Conservation (phyloP, 2,888 invertebrate genomes). For the Oscheius onirici region DNA sequence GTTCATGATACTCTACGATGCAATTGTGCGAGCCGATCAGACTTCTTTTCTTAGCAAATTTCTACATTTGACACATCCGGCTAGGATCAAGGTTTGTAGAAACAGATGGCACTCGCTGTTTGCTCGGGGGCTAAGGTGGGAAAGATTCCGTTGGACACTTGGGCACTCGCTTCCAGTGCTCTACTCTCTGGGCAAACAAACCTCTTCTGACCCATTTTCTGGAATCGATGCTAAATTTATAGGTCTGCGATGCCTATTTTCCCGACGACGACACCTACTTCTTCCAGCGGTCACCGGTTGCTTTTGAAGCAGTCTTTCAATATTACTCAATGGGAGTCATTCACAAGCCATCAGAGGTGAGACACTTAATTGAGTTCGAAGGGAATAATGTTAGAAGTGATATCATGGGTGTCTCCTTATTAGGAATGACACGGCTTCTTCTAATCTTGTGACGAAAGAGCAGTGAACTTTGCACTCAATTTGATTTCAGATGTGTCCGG, state of each 20-base stretch:
- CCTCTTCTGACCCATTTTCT: constrained; percentile 23
- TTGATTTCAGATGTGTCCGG: constrained; percentile 60
- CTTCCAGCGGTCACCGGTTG: constrained; percentile 67
- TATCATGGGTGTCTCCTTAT: neutral
- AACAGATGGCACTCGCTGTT: constrained; percentile 22
- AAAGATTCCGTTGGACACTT: constrained; percentile 31
- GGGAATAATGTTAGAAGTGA: neutral
- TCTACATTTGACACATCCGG: constrained; percentile 66
- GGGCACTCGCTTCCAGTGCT: constrained; percentile 30
- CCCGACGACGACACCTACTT: constrained; percentile 66
- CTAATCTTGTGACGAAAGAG: constrained; percentile 6
- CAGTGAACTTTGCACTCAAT: constrained; percentile 14
- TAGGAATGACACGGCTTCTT: neutral
- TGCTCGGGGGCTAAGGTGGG: constrained; percentile 23
- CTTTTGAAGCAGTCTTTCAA: constrained; percentile 68
- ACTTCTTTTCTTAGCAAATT: constrained; percentile 68
- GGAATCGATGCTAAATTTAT: constrained; percentile 22
- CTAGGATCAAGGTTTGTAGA: constrained; percentile 60
- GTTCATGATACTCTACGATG: constrained; percentile 65
- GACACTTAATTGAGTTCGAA: neutral
- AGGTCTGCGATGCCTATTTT: constrained; percentile 70
- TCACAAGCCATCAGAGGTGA: constrained; percentile 68
- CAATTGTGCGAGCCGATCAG: constrained; percentile 65
- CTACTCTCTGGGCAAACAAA: constrained; percentile 27
- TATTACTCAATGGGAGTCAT: constrained; percentile 70